Percentiles rank a stretch among this genome's conserved stretches.
Conservation (phyloP, 2,113 vertebrate species). For the Hoplias malabaricus region DNA sequence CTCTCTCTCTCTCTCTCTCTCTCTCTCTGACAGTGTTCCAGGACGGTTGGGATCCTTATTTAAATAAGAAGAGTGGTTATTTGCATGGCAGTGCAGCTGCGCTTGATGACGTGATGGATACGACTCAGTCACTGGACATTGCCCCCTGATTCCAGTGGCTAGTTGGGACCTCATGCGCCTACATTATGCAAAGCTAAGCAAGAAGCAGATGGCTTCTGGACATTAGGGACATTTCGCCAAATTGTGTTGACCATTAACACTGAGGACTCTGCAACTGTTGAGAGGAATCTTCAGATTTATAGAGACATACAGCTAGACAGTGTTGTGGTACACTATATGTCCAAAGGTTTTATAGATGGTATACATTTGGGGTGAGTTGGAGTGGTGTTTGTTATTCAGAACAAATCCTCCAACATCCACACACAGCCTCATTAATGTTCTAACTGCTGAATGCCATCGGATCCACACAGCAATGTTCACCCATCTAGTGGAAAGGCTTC, state of each 20-base stretch:
- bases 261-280: conserved; percentile 17
- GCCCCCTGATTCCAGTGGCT: neutral
- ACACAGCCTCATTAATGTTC: no score
- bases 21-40: conserved; percentile 53
- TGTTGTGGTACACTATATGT: no score
- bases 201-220: conserved; percentile 25
- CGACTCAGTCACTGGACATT: conserved; percentile 18
- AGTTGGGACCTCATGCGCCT: conserved; percentile 24
- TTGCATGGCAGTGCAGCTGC: conserved; percentile 43
- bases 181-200: conserved; percentile 23
- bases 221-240: conserved; percentile 24
- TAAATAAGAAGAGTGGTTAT: conserved; percentile 52
- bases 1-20: conserved; percentile 11
- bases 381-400: no score
- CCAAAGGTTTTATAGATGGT: no score
- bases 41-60: conserved; percentile 63
- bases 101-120: conserved; percentile 31
- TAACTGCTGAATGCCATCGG: no score
- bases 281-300: conserved; percentile 53
- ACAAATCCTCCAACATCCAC: no score
- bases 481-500: no score
- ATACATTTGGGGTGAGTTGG: no score
- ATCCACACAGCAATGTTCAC: no score
- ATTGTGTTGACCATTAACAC: conserved; percentile 24
- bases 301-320: no score